Evolutionary conservation across 2,888 invertebrate genomes (phyloP).

Genomic region (Spisula subtruncata): DNA sequence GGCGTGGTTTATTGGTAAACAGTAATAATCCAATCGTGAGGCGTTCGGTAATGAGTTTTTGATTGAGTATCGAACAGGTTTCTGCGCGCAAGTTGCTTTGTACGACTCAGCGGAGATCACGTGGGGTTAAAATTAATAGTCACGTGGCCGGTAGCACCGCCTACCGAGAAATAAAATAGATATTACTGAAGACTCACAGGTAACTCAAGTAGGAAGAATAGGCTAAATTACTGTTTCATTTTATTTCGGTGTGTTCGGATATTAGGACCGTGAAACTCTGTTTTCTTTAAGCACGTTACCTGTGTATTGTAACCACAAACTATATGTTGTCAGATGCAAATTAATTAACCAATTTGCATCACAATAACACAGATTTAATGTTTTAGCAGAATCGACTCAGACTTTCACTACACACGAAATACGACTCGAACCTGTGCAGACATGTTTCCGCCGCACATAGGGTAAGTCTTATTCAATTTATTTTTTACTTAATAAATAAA

Average conservation of each 20-base stretch:
- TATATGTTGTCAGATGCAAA: not conserved
- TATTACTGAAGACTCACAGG: conserved; percentile 47
- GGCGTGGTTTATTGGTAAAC: conserved; percentile 59
- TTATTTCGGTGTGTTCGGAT: not conserved
- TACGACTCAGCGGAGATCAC: conserved; percentile 57
- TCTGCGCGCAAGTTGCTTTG: conserved; percentile 45
- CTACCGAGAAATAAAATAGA: conserved; percentile 72
- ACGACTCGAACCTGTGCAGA: not conserved
- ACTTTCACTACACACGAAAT: not conserved
- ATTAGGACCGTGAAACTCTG: conserved; percentile 14
- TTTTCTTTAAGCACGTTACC: not conserved
- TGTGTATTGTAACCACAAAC: not conserved
- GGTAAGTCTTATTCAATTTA: conserved; percentile 48
- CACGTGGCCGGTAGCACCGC: conserved; percentile 71
- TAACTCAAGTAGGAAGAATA: conserved; percentile 35
- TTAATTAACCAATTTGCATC: conserved; percentile 14
- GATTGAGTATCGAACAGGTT: conserved; percentile 61
- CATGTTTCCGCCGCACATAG: conserved; percentile 61
- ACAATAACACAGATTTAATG: not conserved
- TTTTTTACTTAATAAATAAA: not conserved
- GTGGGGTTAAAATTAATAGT: conserved; percentile 65
- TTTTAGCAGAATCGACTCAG: not conserved
- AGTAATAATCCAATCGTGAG: conserved; percentile 59
- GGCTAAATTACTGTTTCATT: conserved; percentile 2
- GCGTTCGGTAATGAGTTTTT: conserved; percentile 55